Evolutionary conservation across 2,113 vertebrate genomes (phyloP), one percentile per base, ranked within the genome.

Genomic region (Tichodroma muraria): DNA sequence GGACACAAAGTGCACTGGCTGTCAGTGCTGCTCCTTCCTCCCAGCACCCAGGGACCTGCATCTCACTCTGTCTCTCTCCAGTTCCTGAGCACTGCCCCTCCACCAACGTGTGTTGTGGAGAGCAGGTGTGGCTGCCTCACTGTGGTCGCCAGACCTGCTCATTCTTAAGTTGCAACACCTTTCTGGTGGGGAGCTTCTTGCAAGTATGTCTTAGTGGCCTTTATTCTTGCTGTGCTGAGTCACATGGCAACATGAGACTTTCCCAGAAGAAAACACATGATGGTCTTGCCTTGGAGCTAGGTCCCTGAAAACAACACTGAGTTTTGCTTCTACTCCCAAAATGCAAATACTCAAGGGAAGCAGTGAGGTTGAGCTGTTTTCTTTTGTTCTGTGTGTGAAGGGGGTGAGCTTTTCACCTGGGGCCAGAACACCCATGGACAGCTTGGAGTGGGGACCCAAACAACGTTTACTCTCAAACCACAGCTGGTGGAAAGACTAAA

Each of bases 321-420:
- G 40, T 54, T 49, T 86, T 9, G 1, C 22, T 50, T 5, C 27
- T 10, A 9, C 33, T 75, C 33, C 13, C 15, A 57, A 57, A 90
- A 35, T 21, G 31, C 33, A 50, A 49, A 72, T 42, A 37, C 49
- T 79, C 6, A 42, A 53, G 28, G 14, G 45, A 76, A 70, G 24
- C 47, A 56, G 24, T 52, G 71, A 86, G 33, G 37, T 33, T 64
- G 57, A 93, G 21, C 23, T 80, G 13, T 57, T 80, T 92, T 78
- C 30, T 94, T 83, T 82, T 71, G 21, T 92, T 90, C 52, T 80
- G 53, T 90, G 25, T 24, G 3, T 97, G 88, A 77, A 97, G 99
- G 98, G 98, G 99, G 99, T 54, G 97, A 99, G 65, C 97, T 99
- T 86, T 99, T 99, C 95, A 97, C 98, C 1, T 99, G 99, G 99